phyloP scores from a whole-genome alignment of 2,797 vertebrate genomes.

The Eulemur mongoz region DNA sequence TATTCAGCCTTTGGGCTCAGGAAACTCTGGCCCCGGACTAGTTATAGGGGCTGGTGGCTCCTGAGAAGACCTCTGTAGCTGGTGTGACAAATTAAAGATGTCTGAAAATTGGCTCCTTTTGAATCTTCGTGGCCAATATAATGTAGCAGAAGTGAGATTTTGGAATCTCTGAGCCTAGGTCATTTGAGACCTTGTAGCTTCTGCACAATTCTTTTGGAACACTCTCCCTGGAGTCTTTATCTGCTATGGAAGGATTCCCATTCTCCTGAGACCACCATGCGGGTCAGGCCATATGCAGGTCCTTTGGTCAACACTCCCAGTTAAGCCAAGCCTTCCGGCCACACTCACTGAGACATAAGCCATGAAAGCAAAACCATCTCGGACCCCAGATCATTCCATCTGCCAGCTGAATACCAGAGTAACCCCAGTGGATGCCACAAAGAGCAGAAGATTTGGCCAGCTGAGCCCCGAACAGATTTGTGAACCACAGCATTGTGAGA shows the following conservation, averaged over 20 bases:
- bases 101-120: background rate
- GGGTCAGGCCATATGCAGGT: background rate
- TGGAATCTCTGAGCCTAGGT: background rate
- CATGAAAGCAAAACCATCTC: background rate
- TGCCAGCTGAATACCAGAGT: background rate
- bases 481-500: background rate
- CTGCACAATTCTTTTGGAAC: background rate
- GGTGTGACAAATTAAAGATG: background rate
- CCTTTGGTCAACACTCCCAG: background rate
- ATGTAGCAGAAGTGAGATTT: background rate
- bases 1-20: background rate
- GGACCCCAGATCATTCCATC: no score
- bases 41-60: background rate
- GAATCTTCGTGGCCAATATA: background rate
- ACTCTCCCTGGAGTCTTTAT: background rate
- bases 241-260: background rate
- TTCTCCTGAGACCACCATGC: background rate
- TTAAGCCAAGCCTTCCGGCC: background rate
- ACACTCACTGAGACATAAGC: background rate
- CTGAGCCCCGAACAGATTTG: background rate
- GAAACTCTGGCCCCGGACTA: background rate
- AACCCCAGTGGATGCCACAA: background rate
- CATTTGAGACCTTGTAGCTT: background rate
- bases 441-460: background rate
- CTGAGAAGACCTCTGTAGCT: background rate